Evolutionary conservation across 2,888 invertebrate species (phyloP), one percentile per base, ranked within the genome.

Genomic region (Machimus atricapillus): DNA sequence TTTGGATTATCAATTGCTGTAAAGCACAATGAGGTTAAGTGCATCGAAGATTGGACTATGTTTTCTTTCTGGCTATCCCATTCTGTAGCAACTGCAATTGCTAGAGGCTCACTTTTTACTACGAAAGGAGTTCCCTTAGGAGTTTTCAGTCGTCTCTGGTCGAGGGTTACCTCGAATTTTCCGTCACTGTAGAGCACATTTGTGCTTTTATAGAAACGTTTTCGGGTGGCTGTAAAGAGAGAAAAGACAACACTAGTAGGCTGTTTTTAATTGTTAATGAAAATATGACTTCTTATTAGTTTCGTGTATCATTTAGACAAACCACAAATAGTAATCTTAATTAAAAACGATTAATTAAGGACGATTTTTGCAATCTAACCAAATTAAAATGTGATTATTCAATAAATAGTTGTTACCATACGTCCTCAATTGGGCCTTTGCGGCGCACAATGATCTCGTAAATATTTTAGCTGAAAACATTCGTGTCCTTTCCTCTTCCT

Each of bases 1-100:
- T 96, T 96, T 7, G 99, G 99, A 94, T 99, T 99, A 91, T 99
- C 99, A 88, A 98, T 93, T 40, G 96, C 96, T 31, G 98, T 98
- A 90, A 97, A 98, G 90, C 97, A 97, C 46, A 99, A 93, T 1
- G 97, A 96, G 14, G 97, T 98, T 95, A 99, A 93, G 93, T 98
- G 98, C 98, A 99, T 99, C 58, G 94, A 94, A 79, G 96, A 95
- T 90, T 95, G 95, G 88, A 96, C 93, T 89, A 99, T 96, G 86
- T 93, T 93, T 37, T 96, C 95, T 88, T 95, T 95, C 92, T 99
- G 99, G 7, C 96, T 94, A 90, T 97, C 96, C 97, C 99, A 99
- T 94, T 99, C 99, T 40, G 96, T 95, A 1, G 99, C 98, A 78
- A 99, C 95, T 23, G 98, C 98, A 88, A 98, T 93, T 1, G 99